Evolutionary conservation across 2,113 vertebrate species (phyloP).

Genomic region (Psilopsiagon aurifrons): DNA sequence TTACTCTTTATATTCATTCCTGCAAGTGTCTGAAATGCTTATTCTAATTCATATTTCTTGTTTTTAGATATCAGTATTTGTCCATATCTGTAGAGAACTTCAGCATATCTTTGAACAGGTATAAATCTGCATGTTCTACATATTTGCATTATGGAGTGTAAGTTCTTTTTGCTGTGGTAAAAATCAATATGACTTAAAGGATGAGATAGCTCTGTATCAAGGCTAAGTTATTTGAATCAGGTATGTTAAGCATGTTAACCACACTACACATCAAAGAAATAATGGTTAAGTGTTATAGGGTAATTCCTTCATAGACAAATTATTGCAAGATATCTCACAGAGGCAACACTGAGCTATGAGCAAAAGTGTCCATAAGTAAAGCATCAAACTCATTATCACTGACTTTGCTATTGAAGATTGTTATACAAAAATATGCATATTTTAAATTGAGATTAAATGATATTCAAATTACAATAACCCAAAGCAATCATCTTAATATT

Average conservation of each 20-base stretch:
- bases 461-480: constrained; percentile 33
- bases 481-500: constrained; percentile 32
- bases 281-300: constrained; percentile 50
- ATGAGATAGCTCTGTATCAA: constrained; percentile 17
- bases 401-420: constrained; percentile 22
- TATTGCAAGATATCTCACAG: constrained; percentile 21
- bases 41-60: background rate
- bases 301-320: constrained; percentile 60
- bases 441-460: constrained; percentile 28
- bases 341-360: background rate
- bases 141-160: background rate
- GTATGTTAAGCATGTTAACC: constrained; percentile 46
- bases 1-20: background rate
- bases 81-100: background rate
- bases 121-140: background rate
- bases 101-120: background rate
- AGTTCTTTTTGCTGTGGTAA: background rate
- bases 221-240: constrained; percentile 44
- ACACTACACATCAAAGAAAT: constrained; percentile 68
- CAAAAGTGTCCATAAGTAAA: constrained; percentile 34
- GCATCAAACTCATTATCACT: constrained; percentile 27
- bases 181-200: constrained; percentile 2
- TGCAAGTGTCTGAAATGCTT: background rate
- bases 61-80: background rate
- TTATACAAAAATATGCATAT: constrained; percentile 14